Percentiles rank a stretch among this genome's conserved stretches.
phyloP scores from a whole-genome alignment of 2,797 vertebrate species.

The Lepidocolaptes lacrymiger region DNA sequence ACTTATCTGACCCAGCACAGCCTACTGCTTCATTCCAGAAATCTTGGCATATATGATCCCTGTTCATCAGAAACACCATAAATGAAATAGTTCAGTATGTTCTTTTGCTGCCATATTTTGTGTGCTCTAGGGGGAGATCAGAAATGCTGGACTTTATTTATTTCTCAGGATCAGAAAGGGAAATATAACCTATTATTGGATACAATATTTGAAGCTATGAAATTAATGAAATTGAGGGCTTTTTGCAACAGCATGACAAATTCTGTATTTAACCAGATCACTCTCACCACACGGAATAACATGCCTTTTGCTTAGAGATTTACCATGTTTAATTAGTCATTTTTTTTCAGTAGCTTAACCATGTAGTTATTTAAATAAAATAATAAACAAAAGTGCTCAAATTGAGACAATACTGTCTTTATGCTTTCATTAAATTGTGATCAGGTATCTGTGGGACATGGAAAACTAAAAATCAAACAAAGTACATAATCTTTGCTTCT shows the following conservation, averaged over 20 bases:
- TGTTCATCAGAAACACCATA: background rate
- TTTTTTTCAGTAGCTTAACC: slow-evolving; percentile 74
- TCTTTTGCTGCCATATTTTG: background rate
- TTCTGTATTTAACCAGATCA: slow-evolving; percentile 45
- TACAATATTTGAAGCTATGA: background rate
- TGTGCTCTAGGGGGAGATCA: background rate
- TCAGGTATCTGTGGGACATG: slow-evolving; percentile 53
- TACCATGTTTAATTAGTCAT: slow-evolving; percentile 74
- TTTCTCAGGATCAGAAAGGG: background rate
- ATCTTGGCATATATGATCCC: background rate
- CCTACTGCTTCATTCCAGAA: background rate
- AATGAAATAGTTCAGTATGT: background rate
- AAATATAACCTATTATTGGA: background rate
- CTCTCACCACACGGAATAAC: slow-evolving; percentile 65
- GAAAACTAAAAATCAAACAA: slow-evolving; percentile 35
- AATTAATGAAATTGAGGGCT: background rate
- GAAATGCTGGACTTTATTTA: background rate
- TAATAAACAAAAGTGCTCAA: slow-evolving; percentile 70
- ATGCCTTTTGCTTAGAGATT: slow-evolving; percentile 72
- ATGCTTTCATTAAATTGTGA: slow-evolving; percentile 57
- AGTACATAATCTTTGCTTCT: slow-evolving; percentile 37
- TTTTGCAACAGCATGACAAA: slow-evolving; percentile 27
- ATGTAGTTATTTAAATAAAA: slow-evolving; percentile 74
- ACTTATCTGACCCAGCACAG: background rate
- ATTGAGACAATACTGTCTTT: slow-evolving; percentile 70